Percentiles rank a stretch among this genome's conserved stretches.
phyloP scores from a whole-genome alignment of 2,113 vertebrate genomes.

The Ceyx cyanopectus region DNA sequence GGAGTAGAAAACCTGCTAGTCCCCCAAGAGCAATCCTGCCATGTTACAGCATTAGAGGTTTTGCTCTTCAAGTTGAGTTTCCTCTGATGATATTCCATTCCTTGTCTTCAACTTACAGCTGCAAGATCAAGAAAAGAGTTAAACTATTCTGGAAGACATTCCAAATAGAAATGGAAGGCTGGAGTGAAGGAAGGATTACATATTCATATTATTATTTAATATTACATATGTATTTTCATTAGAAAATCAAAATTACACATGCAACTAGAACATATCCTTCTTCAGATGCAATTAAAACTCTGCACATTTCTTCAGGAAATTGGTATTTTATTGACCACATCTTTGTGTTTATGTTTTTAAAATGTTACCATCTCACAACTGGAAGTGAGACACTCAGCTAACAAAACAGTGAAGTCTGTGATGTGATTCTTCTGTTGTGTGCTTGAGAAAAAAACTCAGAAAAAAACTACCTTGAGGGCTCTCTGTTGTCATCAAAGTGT shows the following conservation, averaged over 20 bases:
- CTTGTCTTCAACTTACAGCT: conserved; percentile 20
- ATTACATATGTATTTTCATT: not conserved
- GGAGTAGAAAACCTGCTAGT: not conserved
- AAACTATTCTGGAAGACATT: conserved; percentile 1
- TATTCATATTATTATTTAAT: too few relatives aligned
- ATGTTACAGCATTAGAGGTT: not conserved
- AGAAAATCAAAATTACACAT: not conserved
- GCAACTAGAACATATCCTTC: rapidly evolving
- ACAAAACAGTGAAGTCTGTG: too few relatives aligned
- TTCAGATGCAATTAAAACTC: not conserved
- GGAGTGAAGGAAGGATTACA: not conserved
- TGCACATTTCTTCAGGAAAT: too few relatives aligned
- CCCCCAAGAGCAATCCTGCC: not conserved
- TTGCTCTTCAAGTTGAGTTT: not conserved
- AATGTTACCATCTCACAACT: too few relatives aligned
- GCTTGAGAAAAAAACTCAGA: not conserved
- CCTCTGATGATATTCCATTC: not conserved
- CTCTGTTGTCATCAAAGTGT: not conserved
- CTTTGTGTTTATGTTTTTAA: not conserved
- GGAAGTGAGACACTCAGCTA: not conserved
- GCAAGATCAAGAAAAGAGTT: conserved; percentile 6
- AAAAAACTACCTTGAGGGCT: not conserved
- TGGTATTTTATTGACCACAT: rapidly evolving
- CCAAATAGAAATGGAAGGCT: not conserved
- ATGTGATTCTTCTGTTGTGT: not conserved